These are phyloP conservation scores for Metacarcinus magister DNA, from an alignment of 2,888 invertebrate species.

Conservation along the genomic window DNA sequence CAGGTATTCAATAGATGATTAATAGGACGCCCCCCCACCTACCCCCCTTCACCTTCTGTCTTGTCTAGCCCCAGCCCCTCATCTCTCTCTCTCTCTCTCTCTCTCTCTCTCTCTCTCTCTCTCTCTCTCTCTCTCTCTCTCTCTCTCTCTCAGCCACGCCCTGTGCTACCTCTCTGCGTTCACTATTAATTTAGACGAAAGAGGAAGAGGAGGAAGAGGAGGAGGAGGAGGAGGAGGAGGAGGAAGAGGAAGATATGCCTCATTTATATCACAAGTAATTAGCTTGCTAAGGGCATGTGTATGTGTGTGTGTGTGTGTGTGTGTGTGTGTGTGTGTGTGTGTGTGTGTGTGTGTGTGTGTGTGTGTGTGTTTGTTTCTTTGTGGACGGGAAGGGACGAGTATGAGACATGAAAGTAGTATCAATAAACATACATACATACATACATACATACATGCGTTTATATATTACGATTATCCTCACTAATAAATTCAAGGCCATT, in stretches of 20 bases:
- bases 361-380: background rate
- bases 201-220: background rate
- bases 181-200: background rate
- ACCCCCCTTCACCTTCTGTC: background rate
- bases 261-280: constrained; percentile 13
- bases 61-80: no score
- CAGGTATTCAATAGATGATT: background rate
- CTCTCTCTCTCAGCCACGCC: constrained; percentile 12
- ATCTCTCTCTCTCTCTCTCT: constrained; percentile 49
- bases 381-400: background rate
- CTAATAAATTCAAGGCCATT: background rate
- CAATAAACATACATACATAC: constrained; percentile 20
- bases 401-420: background rate
- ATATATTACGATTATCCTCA: background rate
- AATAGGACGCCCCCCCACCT: background rate
- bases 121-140: constrained; percentile 54
- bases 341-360: no score
- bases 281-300: background rate
- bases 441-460: background rate
- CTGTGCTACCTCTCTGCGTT: no score
- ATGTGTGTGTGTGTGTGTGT: no score
- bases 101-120: background rate
- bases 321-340: no score
- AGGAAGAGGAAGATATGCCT: background rate
- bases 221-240: constrained; percentile 46